These are phyloP conservation scores for Paraescarpia echinospica DNA, from an alignment of 1,140 invertebrate species.

Conservation along the genomic window DNA sequence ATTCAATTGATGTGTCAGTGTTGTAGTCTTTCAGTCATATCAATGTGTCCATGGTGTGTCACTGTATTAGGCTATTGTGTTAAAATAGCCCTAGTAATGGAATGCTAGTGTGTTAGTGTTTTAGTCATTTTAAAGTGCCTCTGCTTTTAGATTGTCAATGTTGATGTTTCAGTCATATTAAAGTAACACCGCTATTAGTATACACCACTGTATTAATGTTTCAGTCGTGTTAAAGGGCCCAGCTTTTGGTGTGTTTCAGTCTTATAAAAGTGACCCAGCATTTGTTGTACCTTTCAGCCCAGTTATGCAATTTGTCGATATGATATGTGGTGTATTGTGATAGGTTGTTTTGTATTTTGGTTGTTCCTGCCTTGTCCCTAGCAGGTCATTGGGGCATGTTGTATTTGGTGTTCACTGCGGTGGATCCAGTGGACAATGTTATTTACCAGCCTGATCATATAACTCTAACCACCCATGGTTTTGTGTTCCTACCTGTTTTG, in stretches of 20 bases:
- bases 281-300: neutral
- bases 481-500: neutral
- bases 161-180: neutral
- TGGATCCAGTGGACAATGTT: neutral
- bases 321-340: neutral
- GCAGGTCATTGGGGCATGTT: neutral
- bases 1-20: neutral
- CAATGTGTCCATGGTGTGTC: neutral
- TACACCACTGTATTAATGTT: neutral
- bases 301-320: neutral
- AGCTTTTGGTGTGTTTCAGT: neutral
- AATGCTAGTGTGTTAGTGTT: neutral
- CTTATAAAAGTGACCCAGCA: no score
- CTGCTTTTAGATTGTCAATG: neutral
- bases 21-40: neutral
- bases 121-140: neutral
- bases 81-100: no score
- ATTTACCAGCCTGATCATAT: neutral
- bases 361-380: neutral
- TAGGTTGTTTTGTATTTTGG: neutral
- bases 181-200: neutral
- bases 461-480: neutral
- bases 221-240: neutral
- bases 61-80: neutral
- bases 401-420: neutral